Conservation (phyloP, 1,140 invertebrate genomes). For the Aricia agestis region DNA sequence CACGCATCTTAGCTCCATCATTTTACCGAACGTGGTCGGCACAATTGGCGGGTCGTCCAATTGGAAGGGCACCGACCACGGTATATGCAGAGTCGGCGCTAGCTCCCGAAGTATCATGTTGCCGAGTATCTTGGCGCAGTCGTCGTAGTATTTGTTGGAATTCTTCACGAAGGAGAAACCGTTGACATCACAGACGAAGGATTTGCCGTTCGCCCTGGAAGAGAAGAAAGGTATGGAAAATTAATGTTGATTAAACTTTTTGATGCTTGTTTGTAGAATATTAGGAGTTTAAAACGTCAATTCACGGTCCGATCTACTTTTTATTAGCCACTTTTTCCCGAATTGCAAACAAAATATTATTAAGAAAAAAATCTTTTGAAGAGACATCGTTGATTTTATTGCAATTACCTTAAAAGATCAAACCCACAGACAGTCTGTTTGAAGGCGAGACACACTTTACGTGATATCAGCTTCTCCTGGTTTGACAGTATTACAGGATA, state of each 20-base stretch:
- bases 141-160: slow-evolving; percentile 99
- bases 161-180: slow-evolving; percentile 99
- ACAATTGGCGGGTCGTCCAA: slow-evolving; percentile 99
- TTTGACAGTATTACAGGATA: slow-evolving; percentile 98
- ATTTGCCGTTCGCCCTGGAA: slow-evolving; percentile 96
- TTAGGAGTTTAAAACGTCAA: no score
- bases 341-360: slow-evolving; percentile 5
- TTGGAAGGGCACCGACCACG: slow-evolving; percentile 97
- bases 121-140: slow-evolving; percentile 98
- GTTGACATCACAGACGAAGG: slow-evolving; percentile 99
- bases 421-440: slow-evolving; percentile 99
- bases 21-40: slow-evolving; percentile 98
- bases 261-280: no score
- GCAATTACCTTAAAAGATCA: slow-evolving; percentile 92
- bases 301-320: no score
- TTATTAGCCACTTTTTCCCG: no score
- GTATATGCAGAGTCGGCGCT: slow-evolving; percentile 96
- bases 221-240: no score
- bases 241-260: no score
- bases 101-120: slow-evolving; percentile 94
- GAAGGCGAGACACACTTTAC: slow-evolving; percentile 98
- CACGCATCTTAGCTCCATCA: slow-evolving; percentile 99
- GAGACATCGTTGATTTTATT: no score
- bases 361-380: slow-evolving; percentile 22
- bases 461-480: slow-evolving; percentile 98